phyloP scores from a whole-genome alignment of 2,797 vertebrate species.

The Bradypus variegatus region DNA sequence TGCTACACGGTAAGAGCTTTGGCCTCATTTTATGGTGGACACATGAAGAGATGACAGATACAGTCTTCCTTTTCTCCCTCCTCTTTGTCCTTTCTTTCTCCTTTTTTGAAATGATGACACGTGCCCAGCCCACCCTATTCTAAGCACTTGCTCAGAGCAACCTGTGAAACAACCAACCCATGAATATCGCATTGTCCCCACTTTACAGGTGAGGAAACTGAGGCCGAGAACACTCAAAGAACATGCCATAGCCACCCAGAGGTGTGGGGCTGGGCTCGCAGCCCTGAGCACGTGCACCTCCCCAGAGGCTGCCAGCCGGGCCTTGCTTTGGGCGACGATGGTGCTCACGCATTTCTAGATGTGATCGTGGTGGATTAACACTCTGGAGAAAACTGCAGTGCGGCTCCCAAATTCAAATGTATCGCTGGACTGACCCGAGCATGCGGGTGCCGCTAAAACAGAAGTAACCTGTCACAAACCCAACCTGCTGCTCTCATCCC shows the following conservation, averaged over 20 bases:
- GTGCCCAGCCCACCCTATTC: rapidly evolving
- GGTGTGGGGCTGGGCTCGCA: no score
- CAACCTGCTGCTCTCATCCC: no score
- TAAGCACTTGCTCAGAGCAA: not conserved
- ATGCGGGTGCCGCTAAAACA: not conserved
- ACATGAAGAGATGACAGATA: rapidly evolving
- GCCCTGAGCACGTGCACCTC: not conserved
- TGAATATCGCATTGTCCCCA: not conserved
- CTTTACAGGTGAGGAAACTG: not conserved
- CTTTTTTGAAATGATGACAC: rapidly evolving
- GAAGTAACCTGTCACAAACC: not conserved
- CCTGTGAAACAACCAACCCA: not conserved
- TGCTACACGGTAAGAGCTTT: rapidly evolving
- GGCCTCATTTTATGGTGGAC: not conserved
- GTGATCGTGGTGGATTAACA: rapidly evolving
- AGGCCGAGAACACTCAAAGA: not conserved
- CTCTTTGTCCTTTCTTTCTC: no score
- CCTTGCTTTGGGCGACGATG: not conserved
- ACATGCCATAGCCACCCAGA: not conserved
- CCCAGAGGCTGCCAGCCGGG: rapidly evolving
- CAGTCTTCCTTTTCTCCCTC: rapidly evolving
- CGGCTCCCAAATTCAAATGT: not conserved
- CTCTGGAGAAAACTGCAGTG: rapidly evolving
- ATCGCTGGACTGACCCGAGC: no score
- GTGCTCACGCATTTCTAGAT: rapidly evolving